Evolutionary conservation across 2,113 vertebrate species (phyloP).

Genomic region (Bos javanicus): DNA sequence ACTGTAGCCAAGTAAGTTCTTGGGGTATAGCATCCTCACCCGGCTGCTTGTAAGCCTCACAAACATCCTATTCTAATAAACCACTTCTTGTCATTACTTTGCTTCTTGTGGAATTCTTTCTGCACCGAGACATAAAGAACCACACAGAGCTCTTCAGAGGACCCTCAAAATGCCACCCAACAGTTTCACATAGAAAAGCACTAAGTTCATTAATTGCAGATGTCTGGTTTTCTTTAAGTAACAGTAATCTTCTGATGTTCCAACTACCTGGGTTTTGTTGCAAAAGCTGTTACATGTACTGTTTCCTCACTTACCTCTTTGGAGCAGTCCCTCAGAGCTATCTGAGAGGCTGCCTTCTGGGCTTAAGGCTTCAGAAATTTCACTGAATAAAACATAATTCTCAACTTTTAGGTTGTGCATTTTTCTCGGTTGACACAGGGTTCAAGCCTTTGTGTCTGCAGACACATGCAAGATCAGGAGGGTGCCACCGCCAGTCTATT

Average conservation of each 20-base stretch:
- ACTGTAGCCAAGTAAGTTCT: neutral
- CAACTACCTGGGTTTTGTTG: neutral
- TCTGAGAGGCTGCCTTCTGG: neutral
- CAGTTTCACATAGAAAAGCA: neutral
- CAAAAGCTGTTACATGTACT: neutral
- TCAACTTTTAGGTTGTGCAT: neutral
- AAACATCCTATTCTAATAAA: neutral
- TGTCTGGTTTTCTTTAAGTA: neutral
- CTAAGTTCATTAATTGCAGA: neutral
- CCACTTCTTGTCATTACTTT: neutral
- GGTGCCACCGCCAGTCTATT: neutral
- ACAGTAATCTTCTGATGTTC: neutral
- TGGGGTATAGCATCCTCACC: neutral
- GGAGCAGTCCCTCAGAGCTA: neutral
- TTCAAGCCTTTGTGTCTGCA: neutral
- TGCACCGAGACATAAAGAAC: neutral
- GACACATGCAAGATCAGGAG: neutral
- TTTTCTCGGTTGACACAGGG: neutral
- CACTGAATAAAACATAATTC: neutral
- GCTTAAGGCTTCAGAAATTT: neutral
- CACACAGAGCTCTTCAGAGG: neutral
- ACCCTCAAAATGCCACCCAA: neutral
- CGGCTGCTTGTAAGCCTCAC: neutral
- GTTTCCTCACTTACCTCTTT: neutral
- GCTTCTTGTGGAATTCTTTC: neutral